phyloP scores from a whole-genome alignment of 2,888 invertebrate species.

The Meghimatium bilineatum region DNA sequence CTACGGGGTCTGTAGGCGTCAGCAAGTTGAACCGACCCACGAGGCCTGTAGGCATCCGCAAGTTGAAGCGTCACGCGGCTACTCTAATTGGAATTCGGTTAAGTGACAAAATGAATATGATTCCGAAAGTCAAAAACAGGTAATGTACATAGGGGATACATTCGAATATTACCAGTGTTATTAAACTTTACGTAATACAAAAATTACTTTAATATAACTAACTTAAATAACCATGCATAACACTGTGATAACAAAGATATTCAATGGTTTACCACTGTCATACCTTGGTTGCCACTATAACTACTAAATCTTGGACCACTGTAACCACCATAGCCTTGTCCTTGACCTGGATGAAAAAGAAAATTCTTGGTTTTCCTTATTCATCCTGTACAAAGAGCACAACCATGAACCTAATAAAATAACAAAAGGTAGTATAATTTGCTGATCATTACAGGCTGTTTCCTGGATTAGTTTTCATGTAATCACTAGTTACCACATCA shows the following conservation, averaged over 20 bases:
- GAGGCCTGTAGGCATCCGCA: too few relatives aligned
- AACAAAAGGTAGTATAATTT: neutral
- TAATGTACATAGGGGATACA: too few relatives aligned
- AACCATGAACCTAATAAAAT: neutral
- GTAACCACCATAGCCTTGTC: conserved; percentile 47
- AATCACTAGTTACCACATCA: neutral
- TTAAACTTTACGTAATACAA: too few relatives aligned
- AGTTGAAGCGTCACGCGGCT: too few relatives aligned
- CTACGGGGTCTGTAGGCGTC: too few relatives aligned
- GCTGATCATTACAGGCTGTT: conserved; percentile 17
- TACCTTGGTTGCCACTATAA: conserved; percentile 42
- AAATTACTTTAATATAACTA: too few relatives aligned
- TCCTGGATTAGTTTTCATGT: neutral
- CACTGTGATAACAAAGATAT: neutral
- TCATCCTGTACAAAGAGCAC: neutral
- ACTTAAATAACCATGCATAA: neutral
- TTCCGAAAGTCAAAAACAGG: too few relatives aligned
- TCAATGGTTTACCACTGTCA: conserved; percentile 22
- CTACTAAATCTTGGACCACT: conserved; percentile 43
- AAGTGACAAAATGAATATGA: too few relatives aligned
- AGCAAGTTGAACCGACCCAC: too few relatives aligned
- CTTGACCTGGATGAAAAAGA: conserved; percentile 36
- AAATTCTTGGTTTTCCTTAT: conserved; percentile 19
- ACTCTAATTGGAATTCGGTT: too few relatives aligned
- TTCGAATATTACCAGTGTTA: too few relatives aligned